Base-by-base conservation (phyloP, 2,797 vertebrate species). In the Enteromius paludinosus region DNA sequence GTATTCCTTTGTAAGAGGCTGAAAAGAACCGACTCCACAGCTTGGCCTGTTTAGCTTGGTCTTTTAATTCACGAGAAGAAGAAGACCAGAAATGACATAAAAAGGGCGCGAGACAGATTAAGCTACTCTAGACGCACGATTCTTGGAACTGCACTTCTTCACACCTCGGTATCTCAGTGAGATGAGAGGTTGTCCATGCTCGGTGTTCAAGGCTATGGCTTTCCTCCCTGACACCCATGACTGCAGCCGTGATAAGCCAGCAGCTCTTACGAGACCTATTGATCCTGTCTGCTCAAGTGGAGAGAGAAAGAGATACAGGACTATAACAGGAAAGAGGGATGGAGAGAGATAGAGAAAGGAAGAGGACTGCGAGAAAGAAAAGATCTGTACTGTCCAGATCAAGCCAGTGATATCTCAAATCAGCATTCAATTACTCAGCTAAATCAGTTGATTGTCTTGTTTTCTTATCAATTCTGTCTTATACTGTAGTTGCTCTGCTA, bases 161-260 rank as follows among this genome's bases (percentile, higher is more conserved):
- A 25, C 17, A 45, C 23, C 17, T 83, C 33, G 72, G 43, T 56
- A 23, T 62, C 79, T 73, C 28, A 8, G n/a, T 15, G 38, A 78
- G 65, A 70, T 70, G 74, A 70, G 52, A 83, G 66, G 11, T 59
- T 43, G 38, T 79, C 54, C 56, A 68, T 59, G 15, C 59, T 66
- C 43, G 5, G n/a, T 61, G 18, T 49, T 62, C 65, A 45, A 61
- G 66, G 75, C 62, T 79, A 30, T n/a, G 75, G 65, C 74, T 90
- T 89, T 86, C 61, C 81, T 88, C 84, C 87, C 87, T 86, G 87
- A 90, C 87, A 91, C 84, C 86, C 88, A 81, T 87, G 87, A 87
- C 85, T 87, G 89, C 88, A 87, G 88, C 88, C 86, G 89, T 89
- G 92, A 92, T 92, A 90, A 90, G 88, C 84, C 86, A 89, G 86